Conservation (phyloP, 1,140 invertebrate genomes). For the Notospermus geniculatus region DNA sequence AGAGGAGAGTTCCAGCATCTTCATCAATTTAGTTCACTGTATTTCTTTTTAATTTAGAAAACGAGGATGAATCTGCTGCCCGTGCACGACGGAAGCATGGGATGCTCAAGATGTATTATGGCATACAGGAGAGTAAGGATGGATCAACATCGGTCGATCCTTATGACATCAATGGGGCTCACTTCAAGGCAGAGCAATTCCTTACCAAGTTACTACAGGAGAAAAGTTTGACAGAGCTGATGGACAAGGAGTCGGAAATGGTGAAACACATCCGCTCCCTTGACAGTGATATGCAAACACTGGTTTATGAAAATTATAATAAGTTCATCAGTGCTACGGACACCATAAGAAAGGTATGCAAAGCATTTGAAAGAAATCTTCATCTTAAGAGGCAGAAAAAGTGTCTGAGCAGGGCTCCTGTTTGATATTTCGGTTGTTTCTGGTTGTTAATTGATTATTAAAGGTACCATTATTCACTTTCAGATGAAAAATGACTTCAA, state of each 20-base stretch:
- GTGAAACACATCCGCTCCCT: constrained; percentile 72
- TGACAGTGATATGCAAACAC: constrained; percentile 98
- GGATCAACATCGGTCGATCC: constrained; percentile 49
- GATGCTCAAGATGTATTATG: constrained; percentile 53
- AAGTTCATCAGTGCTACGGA: constrained; percentile 99
- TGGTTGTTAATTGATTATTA: no score
- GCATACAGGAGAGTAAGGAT: constrained; percentile 34
- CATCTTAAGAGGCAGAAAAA: no score
- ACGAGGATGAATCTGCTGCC: constrained; percentile 22
- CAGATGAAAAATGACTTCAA: constrained; percentile 97
- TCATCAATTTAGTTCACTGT: no score
- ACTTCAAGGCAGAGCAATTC: constrained; percentile 72
- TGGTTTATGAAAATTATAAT: constrained; percentile 99
- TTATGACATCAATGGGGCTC: constrained; percentile 80
- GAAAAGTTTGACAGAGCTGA: constrained; percentile 58
- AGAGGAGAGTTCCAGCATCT: no score
- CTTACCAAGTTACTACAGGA: constrained; percentile 59
- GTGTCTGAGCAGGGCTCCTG: no score
- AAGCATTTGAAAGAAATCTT: no score
- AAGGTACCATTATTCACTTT: constrained; percentile 17
- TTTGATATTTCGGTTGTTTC: no score
- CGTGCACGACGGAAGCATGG: constrained; percentile 33
- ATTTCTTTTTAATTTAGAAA: constrained; percentile 9
- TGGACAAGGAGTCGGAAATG: constrained; percentile 61
- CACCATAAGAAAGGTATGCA: constrained; percentile 83